Evolutionary conservation across 1,140 invertebrate species (phyloP).

Genomic region (Chironomus striatipennis): DNA sequence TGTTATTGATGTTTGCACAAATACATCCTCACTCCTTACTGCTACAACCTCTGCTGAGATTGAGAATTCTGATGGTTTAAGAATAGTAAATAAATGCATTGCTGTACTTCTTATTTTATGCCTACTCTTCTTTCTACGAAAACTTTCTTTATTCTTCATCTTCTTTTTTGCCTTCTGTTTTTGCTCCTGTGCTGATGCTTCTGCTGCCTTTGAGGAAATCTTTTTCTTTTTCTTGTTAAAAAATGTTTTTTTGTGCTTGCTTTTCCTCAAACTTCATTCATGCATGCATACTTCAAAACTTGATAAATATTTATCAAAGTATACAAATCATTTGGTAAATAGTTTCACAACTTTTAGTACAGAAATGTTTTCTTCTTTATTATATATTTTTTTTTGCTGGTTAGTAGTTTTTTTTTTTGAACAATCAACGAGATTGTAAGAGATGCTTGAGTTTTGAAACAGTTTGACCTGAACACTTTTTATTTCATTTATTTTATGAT

Average conservation of each 20-base stretch:
- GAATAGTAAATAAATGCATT: background rate
- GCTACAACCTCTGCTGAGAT: background rate
- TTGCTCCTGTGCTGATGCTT: too few relatives aligned
- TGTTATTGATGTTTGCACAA: background rate
- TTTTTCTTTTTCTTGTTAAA: background rate
- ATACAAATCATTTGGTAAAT: background rate
- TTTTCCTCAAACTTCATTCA: background rate
- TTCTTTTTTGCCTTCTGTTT: background rate
- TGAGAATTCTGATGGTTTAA: background rate
- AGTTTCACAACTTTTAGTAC: background rate
- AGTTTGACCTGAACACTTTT: too few relatives aligned
- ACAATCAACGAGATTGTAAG: too few relatives aligned
- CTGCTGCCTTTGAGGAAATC: background rate
- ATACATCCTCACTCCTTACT: background rate
- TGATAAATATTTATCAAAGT: conserved; percentile 15
- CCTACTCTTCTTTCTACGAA: background rate
- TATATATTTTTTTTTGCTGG: too few relatives aligned
- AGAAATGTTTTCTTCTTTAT: too few relatives aligned
- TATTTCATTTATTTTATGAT: too few relatives aligned
- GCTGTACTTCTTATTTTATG: background rate
- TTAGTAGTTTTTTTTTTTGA: too few relatives aligned
- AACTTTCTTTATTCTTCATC: background rate
- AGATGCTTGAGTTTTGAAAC: too few relatives aligned
- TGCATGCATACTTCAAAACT: background rate
- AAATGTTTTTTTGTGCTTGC: too few relatives aligned